Conservation (phyloP, 2,113 vertebrate genomes). For the Ancistrus triradiatus region DNA sequence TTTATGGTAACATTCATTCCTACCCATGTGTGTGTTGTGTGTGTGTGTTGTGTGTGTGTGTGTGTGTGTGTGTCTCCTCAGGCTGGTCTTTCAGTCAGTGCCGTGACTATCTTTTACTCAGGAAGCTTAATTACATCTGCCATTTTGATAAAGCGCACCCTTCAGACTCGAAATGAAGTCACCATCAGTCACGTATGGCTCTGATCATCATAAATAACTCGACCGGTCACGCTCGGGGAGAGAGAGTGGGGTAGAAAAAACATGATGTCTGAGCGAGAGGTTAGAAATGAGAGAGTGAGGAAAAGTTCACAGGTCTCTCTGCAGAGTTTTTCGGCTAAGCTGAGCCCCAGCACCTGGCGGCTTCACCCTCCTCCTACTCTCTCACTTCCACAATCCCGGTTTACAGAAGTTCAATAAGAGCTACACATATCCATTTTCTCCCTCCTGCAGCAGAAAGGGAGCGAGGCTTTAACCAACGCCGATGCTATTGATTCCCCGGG, state of each 20-base stretch:
- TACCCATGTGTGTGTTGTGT: no score
- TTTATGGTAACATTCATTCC: background rate
- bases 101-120: slow-evolving; percentile 50
- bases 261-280: background rate
- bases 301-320: background rate
- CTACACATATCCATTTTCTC: slow-evolving; percentile 42
- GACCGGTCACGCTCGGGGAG: slow-evolving; percentile 16
- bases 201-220: slow-evolving; percentile 45
- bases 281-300: background rate
- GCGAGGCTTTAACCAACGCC: slow-evolving; percentile 19
- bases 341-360: slow-evolving; percentile 20
- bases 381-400: slow-evolving; percentile 13
- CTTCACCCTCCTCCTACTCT: slow-evolving; percentile 20
- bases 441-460: slow-evolving; percentile 12
- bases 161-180: slow-evolving; percentile 70
- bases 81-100: background rate
- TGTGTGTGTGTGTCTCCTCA: background rate
- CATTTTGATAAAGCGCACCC: slow-evolving; percentile 83
- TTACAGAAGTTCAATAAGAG: slow-evolving; percentile 43
- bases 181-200: slow-evolving; percentile 29
- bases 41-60: no score
- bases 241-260: background rate
- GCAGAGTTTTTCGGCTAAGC: slow-evolving; percentile 11
- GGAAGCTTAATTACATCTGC: slow-evolving; percentile 89
- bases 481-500: slow-evolving; percentile 8